These are phyloP conservation scores for Podocnemis expansa DNA, from an alignment of 2,113 vertebrate species.

Conservation along the genomic window DNA sequence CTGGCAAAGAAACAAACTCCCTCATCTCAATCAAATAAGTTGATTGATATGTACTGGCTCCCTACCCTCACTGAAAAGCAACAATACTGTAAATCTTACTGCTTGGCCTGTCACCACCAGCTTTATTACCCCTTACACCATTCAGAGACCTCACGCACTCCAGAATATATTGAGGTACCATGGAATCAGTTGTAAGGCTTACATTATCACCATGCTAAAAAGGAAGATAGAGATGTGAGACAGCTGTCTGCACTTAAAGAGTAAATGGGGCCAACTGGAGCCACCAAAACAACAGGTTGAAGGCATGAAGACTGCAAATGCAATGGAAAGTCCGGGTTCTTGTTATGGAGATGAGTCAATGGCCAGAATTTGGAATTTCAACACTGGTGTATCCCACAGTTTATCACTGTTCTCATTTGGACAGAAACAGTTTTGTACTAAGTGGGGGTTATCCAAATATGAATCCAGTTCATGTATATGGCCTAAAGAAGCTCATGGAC, in stretches of 20 bases:
- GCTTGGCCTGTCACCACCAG: background rate
- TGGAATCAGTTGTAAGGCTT: background rate
- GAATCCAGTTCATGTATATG: conserved; percentile 37
- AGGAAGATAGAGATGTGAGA: background rate
- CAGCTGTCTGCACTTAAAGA: background rate
- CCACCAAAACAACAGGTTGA: background rate
- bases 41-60: background rate
- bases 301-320: background rate
- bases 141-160: background rate
- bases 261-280: background rate
- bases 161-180: background rate
- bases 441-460: conserved; percentile 25
- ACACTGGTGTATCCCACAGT: background rate
- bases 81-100: background rate
- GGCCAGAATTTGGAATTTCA: background rate
- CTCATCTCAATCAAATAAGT: background rate
- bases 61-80: background rate
- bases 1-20: background rate
- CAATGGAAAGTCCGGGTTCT: background rate
- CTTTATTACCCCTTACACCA: fast-evolving
- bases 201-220: background rate
- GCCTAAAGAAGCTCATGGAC: background rate
- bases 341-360: background rate
- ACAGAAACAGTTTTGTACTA: background rate
- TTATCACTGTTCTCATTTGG: background rate